Evolutionary conservation across 2,797 vertebrate species (phyloP).

Genomic region (Tragopan temminckii): DNA sequence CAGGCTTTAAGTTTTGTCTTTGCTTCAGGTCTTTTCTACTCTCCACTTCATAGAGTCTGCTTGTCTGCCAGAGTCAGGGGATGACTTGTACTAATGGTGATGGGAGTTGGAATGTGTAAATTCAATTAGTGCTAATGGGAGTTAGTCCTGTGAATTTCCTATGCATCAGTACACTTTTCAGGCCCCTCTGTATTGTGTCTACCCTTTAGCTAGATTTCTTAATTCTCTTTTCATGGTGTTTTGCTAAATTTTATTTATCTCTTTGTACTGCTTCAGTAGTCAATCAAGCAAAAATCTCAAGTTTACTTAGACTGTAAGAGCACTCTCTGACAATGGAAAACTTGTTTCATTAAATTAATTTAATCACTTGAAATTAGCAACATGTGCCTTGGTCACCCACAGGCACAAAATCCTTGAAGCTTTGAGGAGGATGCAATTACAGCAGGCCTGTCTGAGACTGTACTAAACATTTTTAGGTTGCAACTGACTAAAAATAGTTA

Average conservation of each 20-base stretch:
- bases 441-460: neutral
- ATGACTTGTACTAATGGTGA: neutral
- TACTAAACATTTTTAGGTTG: neutral
- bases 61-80: neutral
- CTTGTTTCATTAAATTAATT: neutral
- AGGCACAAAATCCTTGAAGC: neutral
- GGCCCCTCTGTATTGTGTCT: neutral
- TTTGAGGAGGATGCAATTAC: neutral
- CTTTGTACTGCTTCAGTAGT: neutral
- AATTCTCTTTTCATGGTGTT: conserved; percentile 2
- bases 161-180: neutral
- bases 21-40: neutral
- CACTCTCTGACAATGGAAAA: neutral
- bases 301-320: neutral
- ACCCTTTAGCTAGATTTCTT: neutral
- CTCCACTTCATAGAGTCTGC: neutral
- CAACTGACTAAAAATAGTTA: neutral
- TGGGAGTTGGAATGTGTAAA: neutral
- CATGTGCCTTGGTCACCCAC: neutral
- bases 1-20: neutral
- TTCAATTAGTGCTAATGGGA: neutral
- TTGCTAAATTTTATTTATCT: neutral
- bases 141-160: neutral
- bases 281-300: neutral
- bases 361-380: neutral